Conservation (phyloP, 2,888 invertebrate species). For the Alitta virens region DNA sequence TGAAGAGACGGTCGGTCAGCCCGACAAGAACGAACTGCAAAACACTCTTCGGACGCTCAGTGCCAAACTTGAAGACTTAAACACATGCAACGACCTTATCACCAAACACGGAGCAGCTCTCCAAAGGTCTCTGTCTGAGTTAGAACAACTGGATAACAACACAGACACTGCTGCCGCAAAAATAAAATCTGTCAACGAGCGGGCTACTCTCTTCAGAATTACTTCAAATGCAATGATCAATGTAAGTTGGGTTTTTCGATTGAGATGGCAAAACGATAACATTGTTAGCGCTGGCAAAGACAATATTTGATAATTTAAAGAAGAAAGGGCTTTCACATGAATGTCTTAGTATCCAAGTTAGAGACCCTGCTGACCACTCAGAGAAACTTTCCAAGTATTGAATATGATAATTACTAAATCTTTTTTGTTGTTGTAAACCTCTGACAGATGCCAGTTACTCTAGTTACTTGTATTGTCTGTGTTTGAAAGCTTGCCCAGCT, state of each 20-base stretch:
- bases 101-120: slow-evolving; percentile 82
- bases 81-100: slow-evolving; percentile 88
- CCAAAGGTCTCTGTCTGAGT: slow-evolving; percentile 60
- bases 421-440: no score
- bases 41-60: slow-evolving; percentile 65
- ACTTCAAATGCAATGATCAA: slow-evolving; percentile 96
- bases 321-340: no score
- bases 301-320: no score
- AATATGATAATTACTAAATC: no score
- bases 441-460: no score
- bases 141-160: slow-evolving; percentile 53
- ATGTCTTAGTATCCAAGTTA: no score
- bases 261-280: no score
- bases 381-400: no score
- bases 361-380: no score
- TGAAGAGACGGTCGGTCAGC: slow-evolving; percentile 47
- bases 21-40: slow-evolving; percentile 61
- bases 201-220: slow-evolving; percentile 90
- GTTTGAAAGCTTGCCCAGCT: no score
- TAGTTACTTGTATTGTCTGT: no score
- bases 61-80: slow-evolving; percentile 81
- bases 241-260: slow-evolving; percentile 73
- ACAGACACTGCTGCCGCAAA: slow-evolving; percentile 41
- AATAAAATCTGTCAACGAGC: slow-evolving; percentile 84
- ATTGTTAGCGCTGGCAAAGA: no score